phyloP scores from a whole-genome alignment of 2,888 invertebrate species.

The Hipparchia semele region DNA sequence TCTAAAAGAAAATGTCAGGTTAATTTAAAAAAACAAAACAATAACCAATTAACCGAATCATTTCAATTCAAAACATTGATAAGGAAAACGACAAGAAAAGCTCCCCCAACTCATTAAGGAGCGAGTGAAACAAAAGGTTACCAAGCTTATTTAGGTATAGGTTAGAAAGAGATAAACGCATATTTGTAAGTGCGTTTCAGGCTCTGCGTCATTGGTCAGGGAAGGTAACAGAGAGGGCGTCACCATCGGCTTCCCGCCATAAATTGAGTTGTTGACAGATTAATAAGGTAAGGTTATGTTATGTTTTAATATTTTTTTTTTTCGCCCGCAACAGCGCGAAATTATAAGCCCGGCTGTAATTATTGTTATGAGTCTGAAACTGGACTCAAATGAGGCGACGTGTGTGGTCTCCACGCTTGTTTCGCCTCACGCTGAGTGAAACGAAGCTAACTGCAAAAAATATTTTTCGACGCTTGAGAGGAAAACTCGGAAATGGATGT shows the following conservation, averaged over 20 bases:
- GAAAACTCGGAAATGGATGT: no score
- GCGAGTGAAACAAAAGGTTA: conserved; percentile 14
- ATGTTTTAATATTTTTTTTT: conserved; percentile 77
- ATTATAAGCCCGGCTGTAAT: conserved; percentile 77
- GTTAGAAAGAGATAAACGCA: conserved; percentile 58
- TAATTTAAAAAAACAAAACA: conserved; percentile 29
- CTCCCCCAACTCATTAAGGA: conserved; percentile 11
- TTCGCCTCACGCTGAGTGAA: not conserved
- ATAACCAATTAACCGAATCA: conserved; percentile 34
- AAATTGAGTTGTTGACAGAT: conserved; percentile 84
- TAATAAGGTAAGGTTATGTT: conserved; percentile 81
- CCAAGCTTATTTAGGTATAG: conserved; percentile 2
- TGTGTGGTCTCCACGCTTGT: conserved; percentile 69
- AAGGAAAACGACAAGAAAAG: conserved; percentile 30
- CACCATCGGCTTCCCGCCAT: conserved; percentile 74
- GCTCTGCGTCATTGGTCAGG: conserved; percentile 65
- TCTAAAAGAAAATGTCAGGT: conserved; percentile 33
- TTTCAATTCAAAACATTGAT: conserved; percentile 29
- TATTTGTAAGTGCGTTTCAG: conserved; percentile 37
- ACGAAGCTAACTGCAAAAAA: conserved; percentile 1
- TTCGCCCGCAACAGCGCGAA: conserved; percentile 68
- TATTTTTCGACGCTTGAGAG: not conserved
- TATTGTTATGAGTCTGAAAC: conserved; percentile 65
- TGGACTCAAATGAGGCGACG: conserved; percentile 72
- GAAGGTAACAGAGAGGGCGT: conserved; percentile 71